Percentiles rank a stretch among this genome's conserved stretches.
These are phyloP conservation scores for Heliconius erato DNA, from an alignment of 2,888 invertebrate species.

Conservation along the genomic window DNA sequence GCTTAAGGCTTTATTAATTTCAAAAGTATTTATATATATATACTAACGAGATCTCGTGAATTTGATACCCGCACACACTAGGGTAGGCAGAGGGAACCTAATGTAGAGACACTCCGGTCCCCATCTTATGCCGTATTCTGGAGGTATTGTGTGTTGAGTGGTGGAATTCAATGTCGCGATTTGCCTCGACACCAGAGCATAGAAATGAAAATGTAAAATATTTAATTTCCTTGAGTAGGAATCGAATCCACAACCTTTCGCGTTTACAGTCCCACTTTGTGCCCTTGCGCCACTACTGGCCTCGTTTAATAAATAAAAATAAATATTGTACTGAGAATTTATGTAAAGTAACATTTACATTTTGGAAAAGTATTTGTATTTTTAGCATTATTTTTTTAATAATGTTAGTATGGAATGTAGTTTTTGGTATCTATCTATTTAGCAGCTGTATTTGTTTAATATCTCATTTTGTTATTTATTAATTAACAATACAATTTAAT, in stretches of 20 bases:
- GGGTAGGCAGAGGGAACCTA: too few relatives aligned
- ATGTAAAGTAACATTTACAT: neutral
- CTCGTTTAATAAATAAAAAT: neutral
- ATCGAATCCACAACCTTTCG: too few relatives aligned
- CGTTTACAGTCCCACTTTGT: too few relatives aligned
- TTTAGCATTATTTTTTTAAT: neutral
- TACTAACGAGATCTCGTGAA: conserved; percentile 44
- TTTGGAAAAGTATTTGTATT: neutral
- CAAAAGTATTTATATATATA: conserved; percentile 55
- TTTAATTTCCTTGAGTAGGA: too few relatives aligned
- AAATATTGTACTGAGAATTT: neutral
- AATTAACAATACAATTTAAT: neutral
- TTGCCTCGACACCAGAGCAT: too few relatives aligned
- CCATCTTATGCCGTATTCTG: too few relatives aligned
- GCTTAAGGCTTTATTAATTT: conserved; percentile 66
- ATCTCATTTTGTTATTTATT: neutral
- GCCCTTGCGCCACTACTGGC: too few relatives aligned
- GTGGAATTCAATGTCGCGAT: too few relatives aligned
- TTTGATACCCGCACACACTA: conserved; percentile 11
- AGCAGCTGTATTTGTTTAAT: neutral
- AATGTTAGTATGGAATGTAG: neutral
- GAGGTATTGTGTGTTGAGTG: too few relatives aligned
- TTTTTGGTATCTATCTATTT: neutral
- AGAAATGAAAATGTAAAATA: too few relatives aligned
- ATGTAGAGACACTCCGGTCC: too few relatives aligned